Evolutionary conservation across 1,140 invertebrate genomes (phyloP), one percentile per base, ranked within the genome.

Genomic region (Drosophila athabasca): DNA sequence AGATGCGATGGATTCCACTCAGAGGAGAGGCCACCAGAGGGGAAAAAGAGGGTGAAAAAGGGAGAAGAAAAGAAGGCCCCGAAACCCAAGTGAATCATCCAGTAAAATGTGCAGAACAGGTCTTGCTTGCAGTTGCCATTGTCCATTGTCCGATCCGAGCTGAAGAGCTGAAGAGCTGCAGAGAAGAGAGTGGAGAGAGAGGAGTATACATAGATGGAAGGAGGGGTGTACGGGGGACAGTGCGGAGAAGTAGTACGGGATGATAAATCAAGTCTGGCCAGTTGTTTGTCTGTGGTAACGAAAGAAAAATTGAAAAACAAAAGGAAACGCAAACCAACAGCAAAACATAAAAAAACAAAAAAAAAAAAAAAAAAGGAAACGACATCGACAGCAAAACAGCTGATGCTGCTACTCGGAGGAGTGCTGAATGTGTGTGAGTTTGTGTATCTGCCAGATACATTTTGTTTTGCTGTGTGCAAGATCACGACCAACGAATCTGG

Each of bases 211-310:
- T 2, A 6, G 19, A 11, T 57, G 54, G 51, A 55, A 43, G 19
- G 44, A 39, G 61, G 39, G 41, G 59, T 19, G 17, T 19, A 19
- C 17, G 39, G 45, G 46, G 26, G 35, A 59, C 48, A 49, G 67
- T 26, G 5, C 24, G 24, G 48, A 69, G 51, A 26, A 45, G 54
- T 15, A 26, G 51, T 69, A 69, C 26, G n/a, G 44, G 60, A 51
- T 62, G 48, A 85, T 87, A 85, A 85, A 85, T 85, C 81, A 85
- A 85, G 81, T 79, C 76, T 76, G 76, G 80, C 70, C 53, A 83
- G 79, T 85, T 68, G 62, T 51, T 69, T 73, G 60, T 54, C 62
- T 45, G 62, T 57, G 65, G 57, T 26, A 64, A 74, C 49, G 62
- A 73, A 58, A 59, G 44, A 66, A 80, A 73, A 81, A 68, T 73